These are phyloP conservation scores for Chymomyza procnemis DNA, from an alignment of 2,888 invertebrate species.

Conservation along the genomic window DNA sequence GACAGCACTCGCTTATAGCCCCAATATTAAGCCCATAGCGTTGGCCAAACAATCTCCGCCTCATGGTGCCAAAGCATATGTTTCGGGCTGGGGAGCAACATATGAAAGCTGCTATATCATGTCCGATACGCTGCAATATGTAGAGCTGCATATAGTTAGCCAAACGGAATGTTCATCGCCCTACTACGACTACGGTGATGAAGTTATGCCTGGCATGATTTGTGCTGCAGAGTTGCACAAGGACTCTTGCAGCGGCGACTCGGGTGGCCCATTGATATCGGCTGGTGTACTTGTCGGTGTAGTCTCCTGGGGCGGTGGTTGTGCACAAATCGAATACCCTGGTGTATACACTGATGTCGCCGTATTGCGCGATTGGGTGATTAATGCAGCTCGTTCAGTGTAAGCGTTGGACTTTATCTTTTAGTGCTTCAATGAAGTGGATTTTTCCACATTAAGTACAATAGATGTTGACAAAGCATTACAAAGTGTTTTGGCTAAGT, in stretches of 20 bases:
- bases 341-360: slow-evolving; percentile 70
- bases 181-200: slow-evolving; percentile 74
- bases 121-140: slow-evolving; percentile 77
- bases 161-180: slow-evolving; percentile 74
- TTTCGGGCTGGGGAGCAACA: slow-evolving; percentile 61
- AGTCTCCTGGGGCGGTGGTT: slow-evolving; percentile 65
- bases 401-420: slow-evolving; percentile 10
- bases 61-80: slow-evolving; percentile 42
- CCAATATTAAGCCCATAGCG: slow-evolving; percentile 76
- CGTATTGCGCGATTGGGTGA: slow-evolving; percentile 53
- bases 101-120: slow-evolving; percentile 51
- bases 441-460: neutral
- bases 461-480: neutral
- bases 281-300: slow-evolving; percentile 51
- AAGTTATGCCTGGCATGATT: slow-evolving; percentile 45
- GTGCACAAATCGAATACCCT: slow-evolving; percentile 62
- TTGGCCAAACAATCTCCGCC: slow-evolving; percentile 71
- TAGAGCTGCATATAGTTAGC: slow-evolving; percentile 78
- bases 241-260: slow-evolving; percentile 64
- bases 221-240: slow-evolving; percentile 45
- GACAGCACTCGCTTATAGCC: slow-evolving; percentile 77
- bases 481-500: neutral
- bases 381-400: slow-evolving; percentile 26
- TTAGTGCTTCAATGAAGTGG: neutral
- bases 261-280: slow-evolving; percentile 64